Evolutionary conservation across 1,140 invertebrate species (phyloP).

Genomic region (Brachionus rubens): DNA sequence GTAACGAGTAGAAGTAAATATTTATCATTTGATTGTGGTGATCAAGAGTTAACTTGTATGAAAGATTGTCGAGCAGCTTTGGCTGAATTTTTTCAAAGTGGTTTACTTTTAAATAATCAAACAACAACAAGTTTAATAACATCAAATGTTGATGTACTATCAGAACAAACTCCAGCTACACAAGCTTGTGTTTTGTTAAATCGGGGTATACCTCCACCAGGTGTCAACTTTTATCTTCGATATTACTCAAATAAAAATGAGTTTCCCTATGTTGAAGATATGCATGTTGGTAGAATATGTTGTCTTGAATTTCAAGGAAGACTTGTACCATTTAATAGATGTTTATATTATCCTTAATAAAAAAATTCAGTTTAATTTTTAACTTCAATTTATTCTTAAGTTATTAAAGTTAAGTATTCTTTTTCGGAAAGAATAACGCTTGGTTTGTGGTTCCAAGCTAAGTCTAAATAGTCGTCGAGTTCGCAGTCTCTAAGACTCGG

Average conservation of each 20-base stretch:
- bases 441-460: too few relatives aligned
- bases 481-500: too few relatives aligned
- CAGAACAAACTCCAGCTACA: neutral
- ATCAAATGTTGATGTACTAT: constrained; percentile 4
- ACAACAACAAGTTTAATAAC: neutral
- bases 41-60: neutral
- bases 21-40: neutral
- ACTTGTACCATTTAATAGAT: constrained; percentile 2
- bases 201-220: neutral
- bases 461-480: too few relatives aligned
- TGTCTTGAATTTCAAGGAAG: neutral
- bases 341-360: neutral
- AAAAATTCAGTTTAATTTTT: too few relatives aligned
- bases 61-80: neutral
- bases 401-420: too few relatives aligned
- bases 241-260: neutral
- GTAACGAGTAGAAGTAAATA: neutral
- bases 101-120: neutral
- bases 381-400: too few relatives aligned
- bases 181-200: neutral
- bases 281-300: constrained; percentile 20
- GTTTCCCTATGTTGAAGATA: neutral
- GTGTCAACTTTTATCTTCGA: neutral
- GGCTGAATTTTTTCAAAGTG: constrained; percentile 1
- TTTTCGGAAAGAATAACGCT: too few relatives aligned